Conservation (phyloP, 2,797 vertebrate genomes). For the Tenualosa thibaudeaui region DNA sequence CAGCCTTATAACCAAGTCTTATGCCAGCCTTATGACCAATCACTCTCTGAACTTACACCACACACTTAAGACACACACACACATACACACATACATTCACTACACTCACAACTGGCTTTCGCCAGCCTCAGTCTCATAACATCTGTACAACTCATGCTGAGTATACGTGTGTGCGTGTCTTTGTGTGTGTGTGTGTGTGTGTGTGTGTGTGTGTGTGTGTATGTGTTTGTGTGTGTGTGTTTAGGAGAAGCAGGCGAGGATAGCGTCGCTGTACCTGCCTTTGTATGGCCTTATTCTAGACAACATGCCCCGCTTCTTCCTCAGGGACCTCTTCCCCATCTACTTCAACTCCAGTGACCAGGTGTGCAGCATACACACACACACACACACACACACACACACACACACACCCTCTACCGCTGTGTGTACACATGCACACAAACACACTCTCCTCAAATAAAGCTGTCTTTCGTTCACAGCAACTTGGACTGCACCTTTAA, state of each 20-base stretch:
- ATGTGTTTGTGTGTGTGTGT: constrained; percentile 22
- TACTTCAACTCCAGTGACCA: constrained; percentile 90
- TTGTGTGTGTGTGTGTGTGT: background rate
- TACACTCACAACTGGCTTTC: too few species aligned
- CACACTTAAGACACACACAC: background rate
- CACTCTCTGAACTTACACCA: background rate
- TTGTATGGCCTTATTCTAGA: constrained; percentile 97
- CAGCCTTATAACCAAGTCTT: too few species aligned
- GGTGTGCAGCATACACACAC: constrained; percentile 67
- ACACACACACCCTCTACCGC: background rate
- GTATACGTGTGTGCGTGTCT: background rate
- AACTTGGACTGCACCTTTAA: too few species aligned
- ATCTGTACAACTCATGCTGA: too few species aligned
- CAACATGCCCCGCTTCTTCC: constrained; percentile 97
- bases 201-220: background rate
- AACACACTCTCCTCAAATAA: background rate
- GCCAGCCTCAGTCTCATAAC: too few species aligned
- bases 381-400: constrained; percentile 14
- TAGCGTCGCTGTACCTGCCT: constrained; percentile 93
- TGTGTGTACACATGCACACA: background rate
- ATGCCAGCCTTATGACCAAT: too few species aligned
- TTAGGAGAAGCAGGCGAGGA: constrained; percentile 91
- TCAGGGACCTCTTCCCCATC: constrained; percentile 93
- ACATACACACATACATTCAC: background rate
- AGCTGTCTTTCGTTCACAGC: too few species aligned